A percentile compares a stretch with the other conserved stretches of the same genome.
Evolutionary conservation across 2,888 invertebrate genomes (phyloP).

Genomic region (Drosophila austrosaltans): DNA sequence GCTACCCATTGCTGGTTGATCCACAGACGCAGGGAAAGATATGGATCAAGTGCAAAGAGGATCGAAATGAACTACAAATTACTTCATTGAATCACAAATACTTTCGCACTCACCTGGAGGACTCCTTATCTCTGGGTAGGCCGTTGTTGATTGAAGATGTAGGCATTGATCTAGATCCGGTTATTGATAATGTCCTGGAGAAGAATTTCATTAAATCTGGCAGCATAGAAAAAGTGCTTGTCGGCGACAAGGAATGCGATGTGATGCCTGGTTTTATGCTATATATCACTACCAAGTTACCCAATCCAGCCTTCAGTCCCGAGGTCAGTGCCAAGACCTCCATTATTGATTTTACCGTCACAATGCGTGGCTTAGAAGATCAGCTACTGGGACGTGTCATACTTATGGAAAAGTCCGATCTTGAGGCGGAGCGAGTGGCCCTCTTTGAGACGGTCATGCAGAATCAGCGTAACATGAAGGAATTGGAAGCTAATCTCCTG

Average conservation of each 20-base stretch:
- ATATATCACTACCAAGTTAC: conserved; percentile 97
- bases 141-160: conserved; percentile 97
- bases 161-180: conserved; percentile 96
- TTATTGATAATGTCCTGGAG: conserved; percentile 97
- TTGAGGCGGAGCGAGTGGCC: conserved; percentile 96
- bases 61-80: conserved; percentile 94
- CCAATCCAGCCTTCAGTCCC: conserved; percentile 98
- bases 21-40: conserved; percentile 98
- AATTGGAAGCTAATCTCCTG: conserved; percentile 95
- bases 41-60: conserved; percentile 98
- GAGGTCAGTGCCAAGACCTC: conserved; percentile 98
- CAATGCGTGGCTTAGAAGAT: conserved; percentile 97
- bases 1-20: conserved; percentile 96
- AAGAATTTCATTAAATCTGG: conserved; percentile 99
- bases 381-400: conserved; percentile 97
- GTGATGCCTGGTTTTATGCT: conserved; percentile 97
- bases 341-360: conserved; percentile 98
- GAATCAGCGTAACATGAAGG: conserved; percentile 98
- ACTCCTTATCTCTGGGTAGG: conserved; percentile 92
- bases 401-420: conserved; percentile 96
- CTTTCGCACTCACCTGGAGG: conserved; percentile 95
- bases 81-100: conserved; percentile 98
- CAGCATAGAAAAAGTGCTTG: conserved; percentile 96
- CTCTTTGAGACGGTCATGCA: conserved; percentile 98
- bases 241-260: conserved; percentile 98